Evolutionary conservation across 2,113 vertebrate species (phyloP).

Genomic region (Bubo blakistoni): DNA sequence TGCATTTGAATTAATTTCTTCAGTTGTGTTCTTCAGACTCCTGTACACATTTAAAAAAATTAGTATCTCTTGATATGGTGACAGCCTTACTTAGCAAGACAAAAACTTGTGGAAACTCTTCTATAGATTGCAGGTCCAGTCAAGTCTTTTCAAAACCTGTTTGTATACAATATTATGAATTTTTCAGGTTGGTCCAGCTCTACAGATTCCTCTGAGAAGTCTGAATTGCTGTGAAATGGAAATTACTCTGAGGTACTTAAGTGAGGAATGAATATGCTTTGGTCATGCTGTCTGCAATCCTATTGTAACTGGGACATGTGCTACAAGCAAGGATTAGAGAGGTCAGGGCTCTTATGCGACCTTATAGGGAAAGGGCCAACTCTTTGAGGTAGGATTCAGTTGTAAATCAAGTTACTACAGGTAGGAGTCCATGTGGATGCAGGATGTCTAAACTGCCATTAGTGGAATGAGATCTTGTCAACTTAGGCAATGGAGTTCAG

Average conservation of each 20-base stretch:
- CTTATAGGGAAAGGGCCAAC: background rate
- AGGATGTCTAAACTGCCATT: background rate
- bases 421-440: background rate
- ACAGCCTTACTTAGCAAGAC: background rate
- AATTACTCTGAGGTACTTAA: background rate
- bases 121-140: background rate
- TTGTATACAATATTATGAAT: background rate
- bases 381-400: background rate
- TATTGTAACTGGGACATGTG: background rate
- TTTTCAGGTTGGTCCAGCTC: background rate
- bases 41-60: background rate
- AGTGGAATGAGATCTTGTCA: background rate
- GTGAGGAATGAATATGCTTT: background rate
- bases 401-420: background rate
- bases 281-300: background rate
- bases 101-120: background rate
- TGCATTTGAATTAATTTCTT: background rate
- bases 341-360: background rate
- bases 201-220: background rate
- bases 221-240: background rate
- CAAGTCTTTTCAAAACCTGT: background rate
- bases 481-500: background rate
- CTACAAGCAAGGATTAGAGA: background rate
- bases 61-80: background rate
- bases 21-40: background rate